phyloP scores from a whole-genome alignment of 2,113 vertebrate genomes.

The Alligator mississippiensis region DNA sequence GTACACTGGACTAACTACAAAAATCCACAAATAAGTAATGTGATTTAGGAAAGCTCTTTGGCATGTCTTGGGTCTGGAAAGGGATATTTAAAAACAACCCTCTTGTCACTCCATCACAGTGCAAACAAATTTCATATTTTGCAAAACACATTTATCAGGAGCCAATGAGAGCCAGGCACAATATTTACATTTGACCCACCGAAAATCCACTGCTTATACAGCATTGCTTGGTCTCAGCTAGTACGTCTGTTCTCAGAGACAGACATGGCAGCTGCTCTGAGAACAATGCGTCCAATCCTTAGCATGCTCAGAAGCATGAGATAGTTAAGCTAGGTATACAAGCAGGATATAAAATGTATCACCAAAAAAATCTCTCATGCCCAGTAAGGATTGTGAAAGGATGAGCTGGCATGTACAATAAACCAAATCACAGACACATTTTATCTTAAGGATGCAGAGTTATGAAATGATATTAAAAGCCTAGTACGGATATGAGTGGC shows the following conservation, averaged over 20 bases:
- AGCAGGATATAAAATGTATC: conserved; percentile 1
- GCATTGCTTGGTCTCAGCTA: neutral
- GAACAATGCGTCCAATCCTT: neutral
- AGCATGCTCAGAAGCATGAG: neutral
- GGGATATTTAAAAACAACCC: neutral
- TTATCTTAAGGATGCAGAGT: neutral
- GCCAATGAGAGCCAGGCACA: neutral
- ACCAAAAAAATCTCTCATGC: neutral
- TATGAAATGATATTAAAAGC: neutral
- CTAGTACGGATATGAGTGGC: neutral
- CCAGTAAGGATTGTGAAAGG: neutral
- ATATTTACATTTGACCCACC: neutral
- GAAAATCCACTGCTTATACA: conserved; percentile 4
- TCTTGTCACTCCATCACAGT: neutral
- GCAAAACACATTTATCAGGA: neutral
- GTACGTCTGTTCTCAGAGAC: conserved; percentile 30
- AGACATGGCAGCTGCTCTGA: neutral
- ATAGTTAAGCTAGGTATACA: neutral
- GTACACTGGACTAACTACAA: neutral
- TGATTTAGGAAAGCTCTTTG: conserved; percentile 19
- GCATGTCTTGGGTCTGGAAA: neutral
- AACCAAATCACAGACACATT: neutral
- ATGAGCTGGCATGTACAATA: rapidly evolving
- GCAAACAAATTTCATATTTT: neutral
- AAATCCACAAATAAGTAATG: conserved; percentile 19